Evolutionary conservation across 1,140 invertebrate species (phyloP).

Genomic region (Pogonognathellus flavescens): DNA sequence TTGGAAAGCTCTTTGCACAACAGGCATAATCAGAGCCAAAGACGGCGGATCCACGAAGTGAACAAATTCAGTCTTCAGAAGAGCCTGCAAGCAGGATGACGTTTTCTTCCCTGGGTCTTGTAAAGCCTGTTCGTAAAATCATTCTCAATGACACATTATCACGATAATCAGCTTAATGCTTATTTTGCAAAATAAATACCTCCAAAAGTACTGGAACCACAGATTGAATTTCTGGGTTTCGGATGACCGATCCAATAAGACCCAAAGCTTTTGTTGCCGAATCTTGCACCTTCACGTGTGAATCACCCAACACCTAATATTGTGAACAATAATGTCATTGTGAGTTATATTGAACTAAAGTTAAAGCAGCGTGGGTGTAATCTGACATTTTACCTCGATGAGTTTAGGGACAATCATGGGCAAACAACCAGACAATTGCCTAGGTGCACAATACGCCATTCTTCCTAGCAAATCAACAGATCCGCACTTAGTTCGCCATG

Average conservation of each 20-base stretch:
- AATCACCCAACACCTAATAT: slow-evolving; percentile 85
- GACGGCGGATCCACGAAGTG: slow-evolving; percentile 99
- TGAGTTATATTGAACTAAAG: background rate
- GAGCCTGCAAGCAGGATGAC: slow-evolving; percentile 88
- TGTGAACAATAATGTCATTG: background rate
- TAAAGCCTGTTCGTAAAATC: slow-evolving; percentile 78
- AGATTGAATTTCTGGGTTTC: slow-evolving; percentile 96
- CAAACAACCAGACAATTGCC: slow-evolving; percentile 96
- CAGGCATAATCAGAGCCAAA: slow-evolving; percentile 98
- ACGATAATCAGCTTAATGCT: background rate
- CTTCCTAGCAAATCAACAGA: slow-evolving; percentile 96
- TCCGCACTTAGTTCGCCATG: slow-evolving; percentile 98
- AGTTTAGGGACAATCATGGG: slow-evolving; percentile 99
- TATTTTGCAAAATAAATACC: slow-evolving; percentile 72
- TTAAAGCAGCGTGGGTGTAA: background rate
- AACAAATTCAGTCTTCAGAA: slow-evolving; percentile 98
- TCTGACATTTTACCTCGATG: slow-evolving; percentile 79
- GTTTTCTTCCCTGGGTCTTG: slow-evolving; percentile 98
- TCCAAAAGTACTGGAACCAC: slow-evolving; percentile 68
- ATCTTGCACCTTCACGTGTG: slow-evolving; percentile 97
- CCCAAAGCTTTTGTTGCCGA: slow-evolving; percentile 94
- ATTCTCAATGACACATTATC: background rate
- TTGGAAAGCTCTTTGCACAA: slow-evolving; percentile 96
- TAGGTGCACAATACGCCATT: slow-evolving; percentile 98
- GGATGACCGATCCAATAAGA: slow-evolving; percentile 97